phyloP scores from a whole-genome alignment of 2,888 invertebrate genomes.

The Odontothrips loti region DNA sequence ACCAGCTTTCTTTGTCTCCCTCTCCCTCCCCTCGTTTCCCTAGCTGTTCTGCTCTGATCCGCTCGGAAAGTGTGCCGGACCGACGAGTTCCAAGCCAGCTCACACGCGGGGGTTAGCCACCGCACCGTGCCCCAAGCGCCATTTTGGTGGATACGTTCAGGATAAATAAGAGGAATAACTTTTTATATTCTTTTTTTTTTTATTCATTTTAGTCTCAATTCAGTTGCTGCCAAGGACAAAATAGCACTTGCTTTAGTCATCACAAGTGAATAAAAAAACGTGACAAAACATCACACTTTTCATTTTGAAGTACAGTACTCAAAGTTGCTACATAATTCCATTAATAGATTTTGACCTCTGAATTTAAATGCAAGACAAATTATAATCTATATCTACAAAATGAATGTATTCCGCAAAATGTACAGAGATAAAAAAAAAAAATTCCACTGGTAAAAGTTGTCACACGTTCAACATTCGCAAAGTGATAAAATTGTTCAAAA shows the following conservation, averaged over 20 bases:
- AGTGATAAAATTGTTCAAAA: neutral
- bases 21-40: too few relatives aligned
- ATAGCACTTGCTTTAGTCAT: slow-evolving; percentile 7
- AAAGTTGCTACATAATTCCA: slow-evolving; percentile 5
- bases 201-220: neutral
- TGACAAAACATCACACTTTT: slow-evolving; percentile 28
- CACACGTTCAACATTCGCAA: neutral
- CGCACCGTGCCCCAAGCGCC: too few relatives aligned
- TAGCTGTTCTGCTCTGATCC: too few relatives aligned
- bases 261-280: slow-evolving; percentile 9
- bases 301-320: slow-evolving; percentile 5
- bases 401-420: neutral
- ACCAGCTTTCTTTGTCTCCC: too few relatives aligned
- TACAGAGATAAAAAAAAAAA: neutral
- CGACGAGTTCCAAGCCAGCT: too few relatives aligned
- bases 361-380: neutral
- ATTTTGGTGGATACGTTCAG: too few relatives aligned
- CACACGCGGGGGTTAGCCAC: too few relatives aligned
- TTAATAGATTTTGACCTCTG: neutral
- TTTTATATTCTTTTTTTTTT: neutral
- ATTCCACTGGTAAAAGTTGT: slow-evolving; percentile 12
- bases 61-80: too few relatives aligned
- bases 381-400: neutral
- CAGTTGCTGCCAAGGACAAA: neutral
- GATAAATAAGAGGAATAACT: neutral